Evolutionary conservation across 2,888 invertebrate genomes (phyloP), one percentile per base, ranked within the genome.

Genomic region (Meiosimyza decipiens): DNA sequence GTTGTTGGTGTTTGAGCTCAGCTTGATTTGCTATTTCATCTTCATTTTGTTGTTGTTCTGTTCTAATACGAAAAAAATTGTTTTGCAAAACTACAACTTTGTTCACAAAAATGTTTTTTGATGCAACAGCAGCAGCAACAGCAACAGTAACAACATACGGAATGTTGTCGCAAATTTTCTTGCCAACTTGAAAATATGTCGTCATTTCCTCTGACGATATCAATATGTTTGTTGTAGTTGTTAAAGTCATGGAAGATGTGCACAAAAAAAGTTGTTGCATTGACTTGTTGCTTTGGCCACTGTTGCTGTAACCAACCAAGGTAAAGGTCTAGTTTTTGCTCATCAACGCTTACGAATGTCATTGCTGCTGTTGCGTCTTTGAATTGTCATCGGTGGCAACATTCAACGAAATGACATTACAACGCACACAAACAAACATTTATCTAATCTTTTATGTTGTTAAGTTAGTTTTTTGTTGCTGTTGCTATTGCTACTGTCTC

Each of bases 131-230:
- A 50, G 40, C 6, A 33, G 51, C 50, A 59, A 15, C 57, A 59
- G 11, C 51, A 57, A 47, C 57, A 59, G 11, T 33, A 57, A 47
- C 70, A 70, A 70, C 63, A 69, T 28, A 64, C 12, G 71, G 74
- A 71, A 75, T 75, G 73, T 73, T 73, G 75, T 73, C 73, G 75
- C 75, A 73, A 71, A 72, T 75, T 73, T 71, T 75, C 73, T 62
- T 63, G 47, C 71, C 73, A 75, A 75, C 75, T 71, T 73, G 71
- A 69, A 70, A 73, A 71, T 70, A 70, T 70, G 69, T 63, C 47
- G 70, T 74, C 65, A 71, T 73, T 74, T 74, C 73, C 73, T 72
- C 73, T 63, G 40, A 62, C 16, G 62, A 50, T 5, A 57, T 22
- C 57, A 57, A 57, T 57, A 15, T 57, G 28, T 28, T 62, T 67